phyloP scores from a whole-genome alignment of 1,140 invertebrate species.

The Rhagoletis zephyria region DNA sequence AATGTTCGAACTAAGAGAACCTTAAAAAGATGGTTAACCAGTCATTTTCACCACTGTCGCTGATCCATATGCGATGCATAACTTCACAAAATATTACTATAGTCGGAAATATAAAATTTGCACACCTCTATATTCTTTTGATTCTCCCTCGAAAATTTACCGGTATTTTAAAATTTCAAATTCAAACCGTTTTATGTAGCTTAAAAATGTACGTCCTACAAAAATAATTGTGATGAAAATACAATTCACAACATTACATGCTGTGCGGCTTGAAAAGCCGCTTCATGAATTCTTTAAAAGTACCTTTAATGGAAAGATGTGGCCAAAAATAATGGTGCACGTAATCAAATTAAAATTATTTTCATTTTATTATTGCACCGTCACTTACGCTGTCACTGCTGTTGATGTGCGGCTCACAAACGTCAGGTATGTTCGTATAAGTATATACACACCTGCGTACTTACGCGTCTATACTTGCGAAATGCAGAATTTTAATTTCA shows the following conservation, averaged over 20 bases:
- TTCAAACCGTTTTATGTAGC: too few relatives aligned
- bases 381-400: not conserved
- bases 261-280: not conserved
- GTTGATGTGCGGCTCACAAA: not conserved
- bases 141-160: too few relatives aligned
- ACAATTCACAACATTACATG: too few relatives aligned
- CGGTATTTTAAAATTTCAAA: too few relatives aligned
- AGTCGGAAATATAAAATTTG: too few relatives aligned
- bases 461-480: not conserved
- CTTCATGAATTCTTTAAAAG: constrained; percentile 1
- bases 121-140: too few relatives aligned
- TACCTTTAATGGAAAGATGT: not conserved
- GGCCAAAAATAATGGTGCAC: constrained; percentile 7
- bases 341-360: constrained; percentile 39
- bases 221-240: not conserved
- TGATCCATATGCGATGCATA: too few relatives aligned
- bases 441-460: not conserved
- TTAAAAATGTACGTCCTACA: too few relatives aligned
- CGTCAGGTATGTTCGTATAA: not conserved
- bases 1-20: too few relatives aligned
- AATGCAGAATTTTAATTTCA: constrained; percentile 23
- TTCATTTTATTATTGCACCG: not conserved
- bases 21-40: too few relatives aligned
- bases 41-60: too few relatives aligned
- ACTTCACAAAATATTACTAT: too few relatives aligned